phyloP scores from a whole-genome alignment of 2,888 invertebrate species.

The Bimastos eiseni region DNA sequence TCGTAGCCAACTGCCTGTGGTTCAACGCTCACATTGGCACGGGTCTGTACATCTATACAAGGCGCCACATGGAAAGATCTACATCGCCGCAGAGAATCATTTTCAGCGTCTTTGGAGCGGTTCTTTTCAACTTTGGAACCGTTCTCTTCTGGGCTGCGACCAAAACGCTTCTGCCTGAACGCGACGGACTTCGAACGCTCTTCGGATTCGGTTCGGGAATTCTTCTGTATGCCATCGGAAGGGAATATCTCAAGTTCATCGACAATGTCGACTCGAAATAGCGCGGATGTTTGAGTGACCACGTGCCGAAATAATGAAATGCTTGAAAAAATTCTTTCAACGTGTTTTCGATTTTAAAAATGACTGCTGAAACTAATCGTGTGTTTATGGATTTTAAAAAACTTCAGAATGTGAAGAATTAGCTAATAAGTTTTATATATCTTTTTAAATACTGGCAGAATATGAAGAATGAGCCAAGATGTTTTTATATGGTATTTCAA shows the following conservation, averaged over 20 bases:
- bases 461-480: not conserved
- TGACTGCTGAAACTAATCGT: not conserved
- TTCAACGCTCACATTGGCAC: slow-evolving; percentile 80
- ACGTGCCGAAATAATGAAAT: not conserved
- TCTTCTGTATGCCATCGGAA: slow-evolving; percentile 70
- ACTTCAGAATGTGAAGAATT: not conserved
- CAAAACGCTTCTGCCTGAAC: slow-evolving; percentile 76
- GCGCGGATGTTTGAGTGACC: not conserved
- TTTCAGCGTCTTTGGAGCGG: slow-evolving; percentile 62
- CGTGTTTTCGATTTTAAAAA: not conserved
- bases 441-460: not conserved
- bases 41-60: slow-evolving; percentile 79
- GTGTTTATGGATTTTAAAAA: not conserved
- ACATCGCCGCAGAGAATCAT: slow-evolving; percentile 71
- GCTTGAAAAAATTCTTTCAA: slow-evolving; percentile 3
- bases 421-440: not conserved
- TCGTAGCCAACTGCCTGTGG: slow-evolving; percentile 73
- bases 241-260: slow-evolving; percentile 71
- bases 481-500: not conserved
- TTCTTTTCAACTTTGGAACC: slow-evolving; percentile 85
- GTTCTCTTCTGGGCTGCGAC: slow-evolving; percentile 85
- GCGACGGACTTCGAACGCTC: slow-evolving; percentile 71
- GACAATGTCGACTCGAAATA: slow-evolving; percentile 59
- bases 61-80: slow-evolving; percentile 75
- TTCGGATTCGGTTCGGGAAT: slow-evolving; percentile 75